Conservation (phyloP, 2,113 vertebrate species). For the Seriola dumerili region DNA sequence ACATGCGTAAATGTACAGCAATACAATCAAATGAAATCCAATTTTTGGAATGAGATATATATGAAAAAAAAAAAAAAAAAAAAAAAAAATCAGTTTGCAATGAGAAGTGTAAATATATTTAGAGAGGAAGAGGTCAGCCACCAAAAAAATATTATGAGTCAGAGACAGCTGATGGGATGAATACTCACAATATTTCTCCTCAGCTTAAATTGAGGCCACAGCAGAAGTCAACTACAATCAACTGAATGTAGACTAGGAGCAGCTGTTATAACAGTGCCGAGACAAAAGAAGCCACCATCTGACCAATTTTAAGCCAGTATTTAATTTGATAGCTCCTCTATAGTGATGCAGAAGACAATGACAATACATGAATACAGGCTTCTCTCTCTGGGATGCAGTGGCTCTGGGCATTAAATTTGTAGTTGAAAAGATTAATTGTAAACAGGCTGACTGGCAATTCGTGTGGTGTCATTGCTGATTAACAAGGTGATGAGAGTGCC, state of each 20-base stretch:
- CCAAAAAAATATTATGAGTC: constrained; percentile 15
- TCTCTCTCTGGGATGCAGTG: not conserved
- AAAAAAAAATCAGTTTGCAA: not conserved
- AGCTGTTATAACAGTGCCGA: constrained; percentile 27
- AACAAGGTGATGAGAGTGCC: constrained; percentile 53
- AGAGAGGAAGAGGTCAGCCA: constrained; percentile 34
- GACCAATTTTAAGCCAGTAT: constrained; percentile 53
- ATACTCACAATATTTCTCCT: constrained; percentile 20
- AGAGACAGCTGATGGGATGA: constrained; percentile 38
- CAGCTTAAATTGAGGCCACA: constrained; percentile 13
- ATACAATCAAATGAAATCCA: constrained; percentile 36
- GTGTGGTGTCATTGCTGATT: constrained; percentile 61
- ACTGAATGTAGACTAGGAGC: constrained; percentile 11
- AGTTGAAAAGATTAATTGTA: constrained; percentile 71
- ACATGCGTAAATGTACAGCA: constrained; percentile 20
- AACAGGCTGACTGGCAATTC: constrained; percentile 58
- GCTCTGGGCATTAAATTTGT: constrained; percentile 53
- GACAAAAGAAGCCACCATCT: constrained; percentile 46
- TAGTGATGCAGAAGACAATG: constrained; percentile 52
- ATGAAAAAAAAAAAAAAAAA: not conserved
- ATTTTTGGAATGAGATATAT: constrained; percentile 11
- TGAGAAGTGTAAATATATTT: constrained; percentile 11
- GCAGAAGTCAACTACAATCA: constrained; percentile 38
- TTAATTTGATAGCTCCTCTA: constrained; percentile 56
- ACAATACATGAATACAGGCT: constrained; percentile 12